Percentiles rank a stretch among this genome's conserved stretches.
phyloP scores from a whole-genome alignment of 2,113 vertebrate species.

The Alectura lathami region DNA sequence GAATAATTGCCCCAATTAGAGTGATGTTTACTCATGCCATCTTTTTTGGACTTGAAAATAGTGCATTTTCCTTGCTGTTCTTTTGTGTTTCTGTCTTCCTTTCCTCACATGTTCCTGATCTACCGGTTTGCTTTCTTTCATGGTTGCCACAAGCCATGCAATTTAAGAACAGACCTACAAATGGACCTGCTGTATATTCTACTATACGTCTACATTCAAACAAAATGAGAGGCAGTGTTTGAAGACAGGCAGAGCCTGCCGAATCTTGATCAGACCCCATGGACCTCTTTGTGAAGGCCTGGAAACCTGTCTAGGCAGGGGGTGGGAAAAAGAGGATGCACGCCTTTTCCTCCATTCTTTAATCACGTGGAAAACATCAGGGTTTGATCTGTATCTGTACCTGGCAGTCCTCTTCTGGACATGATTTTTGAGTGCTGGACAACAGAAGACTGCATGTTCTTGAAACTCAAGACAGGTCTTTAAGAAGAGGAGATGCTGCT shows the following conservation, averaged over 20 bases:
- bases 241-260: not conserved
- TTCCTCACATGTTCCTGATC: not conserved
- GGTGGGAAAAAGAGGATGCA: not conserved
- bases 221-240: not conserved
- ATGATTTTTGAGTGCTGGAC: not conserved
- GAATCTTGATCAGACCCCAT: not conserved
- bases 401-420: not conserved
- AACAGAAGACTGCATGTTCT: not conserved
- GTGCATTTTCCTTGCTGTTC: not conserved
- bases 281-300: not conserved
- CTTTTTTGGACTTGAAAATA: not conserved
- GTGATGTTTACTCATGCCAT: constrained; percentile 16
- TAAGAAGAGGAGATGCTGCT: not conserved
- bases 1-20: constrained; percentile 32
- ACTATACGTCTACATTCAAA: not conserved
- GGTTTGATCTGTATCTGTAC: not conserved
- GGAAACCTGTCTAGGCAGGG: not conserved
- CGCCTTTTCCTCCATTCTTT: not conserved
- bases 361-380: not conserved
- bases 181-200: not conserved
- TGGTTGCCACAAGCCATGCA: not conserved
- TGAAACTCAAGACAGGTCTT: not conserved
- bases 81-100: constrained; percentile 15
- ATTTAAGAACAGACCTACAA: not conserved
- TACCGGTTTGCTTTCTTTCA: not conserved